phyloP scores from a whole-genome alignment of 2,888 invertebrate genomes.

The Zonitis immaculata region DNA sequence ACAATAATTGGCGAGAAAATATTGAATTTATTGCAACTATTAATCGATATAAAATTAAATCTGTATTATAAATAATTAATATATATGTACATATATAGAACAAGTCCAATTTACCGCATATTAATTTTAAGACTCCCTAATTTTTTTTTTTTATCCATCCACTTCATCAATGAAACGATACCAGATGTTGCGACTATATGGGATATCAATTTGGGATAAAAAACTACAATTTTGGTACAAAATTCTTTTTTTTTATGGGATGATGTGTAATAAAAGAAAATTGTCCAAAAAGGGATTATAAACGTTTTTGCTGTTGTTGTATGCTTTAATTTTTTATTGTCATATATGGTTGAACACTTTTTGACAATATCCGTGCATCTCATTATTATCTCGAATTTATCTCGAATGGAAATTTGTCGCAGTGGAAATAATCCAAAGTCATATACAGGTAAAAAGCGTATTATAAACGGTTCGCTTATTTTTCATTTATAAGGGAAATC shows the following conservation, averaged over 20 bases:
- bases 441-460: background rate
- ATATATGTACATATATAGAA: too few species aligned
- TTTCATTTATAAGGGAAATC: background rate
- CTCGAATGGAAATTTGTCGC: background rate
- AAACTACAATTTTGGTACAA: background rate
- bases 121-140: background rate
- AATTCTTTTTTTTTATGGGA: background rate
- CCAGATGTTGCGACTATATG: background rate
- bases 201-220: too few species aligned
- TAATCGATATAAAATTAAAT: background rate
- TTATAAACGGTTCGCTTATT: background rate
- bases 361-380: background rate
- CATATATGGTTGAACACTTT: background rate
- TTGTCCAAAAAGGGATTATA: background rate
- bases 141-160: too few species aligned
- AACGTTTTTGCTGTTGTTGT: too few species aligned
- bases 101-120: background rate
- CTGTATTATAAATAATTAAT: too few species aligned
- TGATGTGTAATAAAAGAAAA: background rate
- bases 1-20: too few species aligned
- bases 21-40: too few species aligned
- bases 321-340: too few species aligned
- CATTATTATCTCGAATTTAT: background rate
- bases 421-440: constrained; percentile 2
- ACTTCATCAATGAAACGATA: background rate